phyloP scores from a whole-genome alignment of 1,140 invertebrate species.

The Lepidurus packardi region DNA sequence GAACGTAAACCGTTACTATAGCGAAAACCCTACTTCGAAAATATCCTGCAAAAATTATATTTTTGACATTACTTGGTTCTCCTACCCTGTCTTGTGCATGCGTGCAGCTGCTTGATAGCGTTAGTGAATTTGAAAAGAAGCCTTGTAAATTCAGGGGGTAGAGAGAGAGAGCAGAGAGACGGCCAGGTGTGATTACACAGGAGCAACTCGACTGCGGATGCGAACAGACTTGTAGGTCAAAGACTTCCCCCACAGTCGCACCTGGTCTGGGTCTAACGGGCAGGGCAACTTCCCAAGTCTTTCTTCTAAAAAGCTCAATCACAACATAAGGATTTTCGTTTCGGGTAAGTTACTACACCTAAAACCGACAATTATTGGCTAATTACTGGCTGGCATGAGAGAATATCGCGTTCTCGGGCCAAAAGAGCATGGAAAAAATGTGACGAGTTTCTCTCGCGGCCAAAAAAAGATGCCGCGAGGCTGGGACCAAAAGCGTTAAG shows the following conservation, averaged over 20 bases:
- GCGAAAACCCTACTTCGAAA: background rate
- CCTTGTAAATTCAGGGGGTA: background rate
- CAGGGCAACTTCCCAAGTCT: background rate
- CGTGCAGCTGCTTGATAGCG: slow-evolving; percentile 5
- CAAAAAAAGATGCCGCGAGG: background rate
- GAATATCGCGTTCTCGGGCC: background rate
- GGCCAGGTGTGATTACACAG: slow-evolving; percentile 14
- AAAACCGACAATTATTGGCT: background rate
- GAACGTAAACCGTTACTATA: background rate
- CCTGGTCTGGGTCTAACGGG: background rate
- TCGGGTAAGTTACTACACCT: background rate
- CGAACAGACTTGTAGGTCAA: slow-evolving; percentile 9
- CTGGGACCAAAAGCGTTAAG: background rate
- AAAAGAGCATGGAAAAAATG: slow-evolving; percentile 14
- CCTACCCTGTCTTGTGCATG: background rate
- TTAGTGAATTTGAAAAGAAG: background rate
- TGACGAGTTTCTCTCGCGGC: background rate
- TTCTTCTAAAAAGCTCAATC: background rate
- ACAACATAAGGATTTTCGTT: background rate
- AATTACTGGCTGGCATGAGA: background rate
- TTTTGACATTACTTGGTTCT: background rate
- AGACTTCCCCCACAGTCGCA: background rate
- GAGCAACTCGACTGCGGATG: background rate
- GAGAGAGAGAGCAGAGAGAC: background rate
- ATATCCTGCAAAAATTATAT: background rate